Base-by-base conservation (phyloP, 2,797 vertebrate genomes). In the Aeoliscus strigatus region DNA sequence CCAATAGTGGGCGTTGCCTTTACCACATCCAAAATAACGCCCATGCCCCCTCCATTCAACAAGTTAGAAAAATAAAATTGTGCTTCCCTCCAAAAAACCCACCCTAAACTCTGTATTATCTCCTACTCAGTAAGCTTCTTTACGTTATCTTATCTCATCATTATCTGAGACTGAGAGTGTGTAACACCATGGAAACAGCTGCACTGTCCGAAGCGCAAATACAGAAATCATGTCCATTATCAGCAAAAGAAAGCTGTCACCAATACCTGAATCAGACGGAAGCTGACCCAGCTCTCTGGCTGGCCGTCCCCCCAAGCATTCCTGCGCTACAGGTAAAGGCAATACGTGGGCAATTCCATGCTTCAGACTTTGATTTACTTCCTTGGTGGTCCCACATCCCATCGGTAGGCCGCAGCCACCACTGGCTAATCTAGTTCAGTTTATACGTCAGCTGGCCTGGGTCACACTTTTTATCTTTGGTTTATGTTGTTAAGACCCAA, bases 1-100 rank as follows among this genome's bases (percentile, higher is more conserved):
- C 43, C 25, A 39, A 26, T 42, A 36, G 46, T 40, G 27, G 26
- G 44, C 40, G 39, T 55, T 44, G 57, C 39, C 39, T 40, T 61
- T 56, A 12, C 39, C 43, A 43, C 38, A 33, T 31, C 37, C 39
- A 42, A 9, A 66, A 60, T 50, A n/a, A n/a, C n/a, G 32, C 50
- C 23, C 10, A 31, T 12, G 52, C 12, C 46, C 56, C 58, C 28
- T 68, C 40, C 27, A n/a, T 42, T 60, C 49, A n/a, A n/a, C n/a
- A n/a, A n/a, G 18, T 64, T 79, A 85, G 7, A 83, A 84, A 87
- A 85, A 85, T 84, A 84, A 76, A 80, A 69, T 55, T 71, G 60
- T 65, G 51, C 41, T 42, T 68, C 38, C 51, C 59, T 43, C 27
- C 8, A 27, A 36, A 60, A 76, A 58, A 60, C 52, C 64, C 60